Percentiles rank a stretch among this genome's conserved stretches.
Conservation (phyloP, 2,797 vertebrate genomes). For the Cynopterus sphinx region DNA sequence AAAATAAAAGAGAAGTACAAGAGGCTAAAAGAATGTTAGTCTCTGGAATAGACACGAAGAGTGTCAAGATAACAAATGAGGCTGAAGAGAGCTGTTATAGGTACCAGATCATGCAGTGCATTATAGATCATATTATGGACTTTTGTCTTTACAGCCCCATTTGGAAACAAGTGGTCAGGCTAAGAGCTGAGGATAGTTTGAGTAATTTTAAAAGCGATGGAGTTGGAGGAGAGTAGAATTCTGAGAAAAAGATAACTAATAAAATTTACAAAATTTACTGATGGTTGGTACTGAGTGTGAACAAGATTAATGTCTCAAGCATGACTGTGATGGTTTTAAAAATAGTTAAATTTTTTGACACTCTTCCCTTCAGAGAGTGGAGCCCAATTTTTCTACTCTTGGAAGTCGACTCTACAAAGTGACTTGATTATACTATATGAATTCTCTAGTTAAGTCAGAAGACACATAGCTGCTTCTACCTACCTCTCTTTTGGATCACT, state of each 20-base stretch:
- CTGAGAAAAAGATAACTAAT: neutral
- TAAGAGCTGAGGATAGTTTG: neutral
- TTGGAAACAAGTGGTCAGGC: neutral
- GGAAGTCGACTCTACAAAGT: neutral
- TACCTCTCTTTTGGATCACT: neutral
- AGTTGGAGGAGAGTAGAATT: neutral
- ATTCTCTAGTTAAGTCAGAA: neutral
- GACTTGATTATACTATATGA: neutral
- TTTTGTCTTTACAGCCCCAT: neutral
- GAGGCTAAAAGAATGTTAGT: neutral
- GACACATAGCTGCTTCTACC: neutral
- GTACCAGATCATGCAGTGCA: neutral
- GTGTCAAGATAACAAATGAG: neutral
- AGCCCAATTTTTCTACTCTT: neutral
- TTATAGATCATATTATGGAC: neutral
- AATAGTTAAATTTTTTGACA: neutral
- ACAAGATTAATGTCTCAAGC: neutral
- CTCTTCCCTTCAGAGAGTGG: neutral
- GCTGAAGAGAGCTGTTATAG: neutral
- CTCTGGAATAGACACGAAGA: neutral
- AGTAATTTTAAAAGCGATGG: neutral
- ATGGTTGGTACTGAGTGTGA: neutral
- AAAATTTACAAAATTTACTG: neutral
- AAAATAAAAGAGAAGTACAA: neutral
- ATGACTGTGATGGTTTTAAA: neutral